Evolutionary conservation across 2,888 invertebrate genomes (phyloP).

Genomic region (Clivina fossor): DNA sequence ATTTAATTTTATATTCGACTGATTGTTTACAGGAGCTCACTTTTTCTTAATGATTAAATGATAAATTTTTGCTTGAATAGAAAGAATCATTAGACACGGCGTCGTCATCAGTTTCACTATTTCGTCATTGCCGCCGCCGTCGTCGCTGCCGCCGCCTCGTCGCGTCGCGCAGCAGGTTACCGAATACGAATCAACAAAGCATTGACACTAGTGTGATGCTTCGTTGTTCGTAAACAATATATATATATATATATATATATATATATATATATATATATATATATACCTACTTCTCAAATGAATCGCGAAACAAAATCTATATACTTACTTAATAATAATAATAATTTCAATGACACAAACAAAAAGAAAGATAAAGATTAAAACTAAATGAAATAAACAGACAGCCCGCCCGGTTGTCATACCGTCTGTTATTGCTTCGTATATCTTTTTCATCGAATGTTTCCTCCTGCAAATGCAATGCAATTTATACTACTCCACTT

Average conservation of each 20-base stretch:
- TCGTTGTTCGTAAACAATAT: background rate
- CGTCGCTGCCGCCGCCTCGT: background rate
- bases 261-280: background rate
- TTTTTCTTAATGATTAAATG: slow-evolving; percentile 27
- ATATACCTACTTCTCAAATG: background rate
- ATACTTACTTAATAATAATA: background rate
- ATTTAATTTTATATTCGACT: slow-evolving; percentile 53
- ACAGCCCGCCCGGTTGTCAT: slow-evolving; percentile 3
- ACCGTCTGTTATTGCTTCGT: slow-evolving; percentile 22
- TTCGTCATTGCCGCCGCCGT: slow-evolving; percentile 24
- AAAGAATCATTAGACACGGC: slow-evolving; percentile 32
- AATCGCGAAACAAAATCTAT: background rate
- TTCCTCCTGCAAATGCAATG: slow-evolving; percentile 24
- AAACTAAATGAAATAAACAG: background rate
- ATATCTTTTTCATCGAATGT: slow-evolving; percentile 17
- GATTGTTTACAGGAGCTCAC: slow-evolving; percentile 48
- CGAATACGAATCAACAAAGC: background rate
- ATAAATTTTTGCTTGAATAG: too few relatives aligned
- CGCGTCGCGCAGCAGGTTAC: background rate
- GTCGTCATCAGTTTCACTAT: slow-evolving; percentile 43
- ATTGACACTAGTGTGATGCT: background rate
- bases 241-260: background rate
- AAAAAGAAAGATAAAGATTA: background rate
- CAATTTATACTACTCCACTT: slow-evolving; percentile 19
- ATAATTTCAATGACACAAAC: background rate